A percentile compares a stretch with the other conserved stretches of the same genome.
Conservation (phyloP, 2,797 vertebrate species). For the Dermochelys coriacea region DNA sequence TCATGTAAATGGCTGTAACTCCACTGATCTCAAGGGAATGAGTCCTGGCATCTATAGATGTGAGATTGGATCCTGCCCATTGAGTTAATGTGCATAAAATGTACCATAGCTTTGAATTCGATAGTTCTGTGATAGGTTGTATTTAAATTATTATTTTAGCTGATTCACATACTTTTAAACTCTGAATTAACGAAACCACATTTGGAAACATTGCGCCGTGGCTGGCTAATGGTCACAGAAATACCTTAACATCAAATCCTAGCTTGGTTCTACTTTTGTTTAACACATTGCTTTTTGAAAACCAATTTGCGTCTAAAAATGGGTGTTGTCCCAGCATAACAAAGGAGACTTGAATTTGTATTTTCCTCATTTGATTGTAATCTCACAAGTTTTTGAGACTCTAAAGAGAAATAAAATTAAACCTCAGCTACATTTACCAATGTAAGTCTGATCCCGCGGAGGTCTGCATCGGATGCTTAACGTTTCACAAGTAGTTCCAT, state of each 20-base stretch:
- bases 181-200: fast-evolving
- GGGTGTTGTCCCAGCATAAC: neutral
- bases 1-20: too few relatives aligned
- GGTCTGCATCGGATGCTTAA: neutral
- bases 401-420: neutral
- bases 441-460: neutral
- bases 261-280: neutral
- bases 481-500: neutral
- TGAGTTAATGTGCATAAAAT: neutral
- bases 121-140: neutral
- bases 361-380: neutral
- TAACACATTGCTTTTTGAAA: neutral
- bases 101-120: neutral
- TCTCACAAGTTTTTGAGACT: neutral
- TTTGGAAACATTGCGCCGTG: neutral
- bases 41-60: neutral
- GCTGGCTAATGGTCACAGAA: neutral
- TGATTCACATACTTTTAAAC: neutral
- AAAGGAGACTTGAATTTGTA: neutral
- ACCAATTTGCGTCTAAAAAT: fast-evolving
- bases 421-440: neutral
- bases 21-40: neutral
- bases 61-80: neutral
- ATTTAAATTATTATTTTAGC: neutral
- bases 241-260: neutral